Percentiles rank a stretch among this genome's conserved stretches.
Evolutionary conservation across 1,140 invertebrate species (phyloP).

Genomic region (Sinella curviseta): DNA sequence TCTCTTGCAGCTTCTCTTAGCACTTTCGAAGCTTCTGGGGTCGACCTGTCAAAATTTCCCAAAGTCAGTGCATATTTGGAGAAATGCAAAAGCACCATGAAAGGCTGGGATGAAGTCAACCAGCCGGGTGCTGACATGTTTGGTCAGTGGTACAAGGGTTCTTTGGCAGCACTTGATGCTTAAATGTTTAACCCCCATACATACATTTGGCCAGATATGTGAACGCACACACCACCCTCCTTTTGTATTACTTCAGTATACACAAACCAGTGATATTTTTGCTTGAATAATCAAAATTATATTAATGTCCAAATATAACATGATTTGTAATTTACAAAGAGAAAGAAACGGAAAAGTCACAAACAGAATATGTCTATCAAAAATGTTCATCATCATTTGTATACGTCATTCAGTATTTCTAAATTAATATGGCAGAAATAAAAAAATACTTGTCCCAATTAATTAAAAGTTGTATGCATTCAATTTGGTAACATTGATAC

Average conservation of each 20-base stretch:
- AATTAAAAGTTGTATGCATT: no score
- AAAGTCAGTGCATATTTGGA: constrained; percentile 68
- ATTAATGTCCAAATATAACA: not conserved
- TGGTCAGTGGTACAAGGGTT: constrained; percentile 55
- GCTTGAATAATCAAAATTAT: not conserved
- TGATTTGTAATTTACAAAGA: no score
- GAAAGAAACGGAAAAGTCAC: no score
- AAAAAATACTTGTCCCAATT: no score
- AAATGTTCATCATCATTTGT: no score
- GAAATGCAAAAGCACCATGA: constrained; percentile 66
- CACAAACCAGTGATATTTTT: not conserved
- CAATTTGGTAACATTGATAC: no score
- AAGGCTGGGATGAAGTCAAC: constrained; percentile 73
- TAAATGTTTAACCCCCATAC: no score
- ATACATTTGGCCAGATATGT: no score
- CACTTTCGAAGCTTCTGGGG: constrained; percentile 61
- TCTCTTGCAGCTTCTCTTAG: constrained; percentile 46
- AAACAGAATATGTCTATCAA: no score
- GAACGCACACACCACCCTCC: not conserved
- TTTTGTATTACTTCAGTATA: not conserved
- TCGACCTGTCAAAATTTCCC: constrained; percentile 62
- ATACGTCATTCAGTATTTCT: no score
- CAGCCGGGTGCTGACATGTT: constrained; percentile 53
- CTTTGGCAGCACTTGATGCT: not conserved
- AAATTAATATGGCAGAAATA: no score